Conservation (phyloP, 2,888 invertebrate species). For the Lasioglossum pauxillum region DNA sequence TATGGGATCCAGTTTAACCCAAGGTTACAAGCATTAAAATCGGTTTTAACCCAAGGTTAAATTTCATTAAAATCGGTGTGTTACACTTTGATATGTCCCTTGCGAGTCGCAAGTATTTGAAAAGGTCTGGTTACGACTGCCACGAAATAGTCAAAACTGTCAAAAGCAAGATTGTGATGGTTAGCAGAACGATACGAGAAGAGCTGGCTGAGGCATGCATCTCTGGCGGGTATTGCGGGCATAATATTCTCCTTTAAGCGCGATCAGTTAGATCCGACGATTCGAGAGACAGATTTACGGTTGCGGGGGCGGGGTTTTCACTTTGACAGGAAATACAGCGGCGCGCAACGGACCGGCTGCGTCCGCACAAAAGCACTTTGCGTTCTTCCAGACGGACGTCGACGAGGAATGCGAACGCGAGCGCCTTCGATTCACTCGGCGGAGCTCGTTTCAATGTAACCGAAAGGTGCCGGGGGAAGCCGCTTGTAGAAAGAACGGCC, state of each 20-base stretch:
- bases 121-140: neutral
- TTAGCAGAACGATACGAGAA: neutral
- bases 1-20: neutral
- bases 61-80: too few species aligned
- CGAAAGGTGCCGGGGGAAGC: conserved; percentile 3
- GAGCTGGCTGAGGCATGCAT: neutral
- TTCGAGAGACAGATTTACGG: conserved; percentile 23
- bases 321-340: conserved; percentile 11
- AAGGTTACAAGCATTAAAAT: neutral
- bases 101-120: neutral
- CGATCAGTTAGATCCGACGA: neutral
- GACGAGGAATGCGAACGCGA: conserved; percentile 20
- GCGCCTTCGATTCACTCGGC: conserved; percentile 18
- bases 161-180: neutral
- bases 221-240: neutral
- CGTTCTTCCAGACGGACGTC: conserved; percentile 27
- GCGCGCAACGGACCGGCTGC: conserved; percentile 11
- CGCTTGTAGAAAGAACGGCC: neutral
- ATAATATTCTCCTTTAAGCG: neutral
- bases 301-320: neutral
- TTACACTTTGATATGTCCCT: too few species aligned
- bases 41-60: too few species aligned
- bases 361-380: conserved; percentile 16
- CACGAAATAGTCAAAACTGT: neutral
- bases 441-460: conserved; percentile 19